Base-by-base conservation (phyloP, 1,140 invertebrate genomes). In the Bactericera cockerelli region DNA sequence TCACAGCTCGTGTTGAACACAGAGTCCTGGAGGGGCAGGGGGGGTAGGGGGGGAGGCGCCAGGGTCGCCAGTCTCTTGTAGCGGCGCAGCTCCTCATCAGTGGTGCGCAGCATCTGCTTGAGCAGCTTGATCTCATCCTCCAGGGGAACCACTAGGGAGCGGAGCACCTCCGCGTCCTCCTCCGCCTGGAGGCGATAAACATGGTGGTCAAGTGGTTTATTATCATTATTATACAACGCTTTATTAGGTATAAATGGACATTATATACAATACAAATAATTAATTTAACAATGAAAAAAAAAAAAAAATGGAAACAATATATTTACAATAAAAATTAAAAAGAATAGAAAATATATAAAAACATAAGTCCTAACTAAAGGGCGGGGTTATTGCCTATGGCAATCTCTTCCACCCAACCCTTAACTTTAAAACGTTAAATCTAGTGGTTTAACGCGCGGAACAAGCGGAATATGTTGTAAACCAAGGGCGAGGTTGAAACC, bases 71-170 rank as follows among this genome's bases (percentile, higher is more conserved):
- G 55, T 54, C 33, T 58, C 59, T 77, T 77, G 63, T 74, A 82
- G 55, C 81, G 79, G 66, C 86, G 83, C 22, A 93, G 68, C 66
- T 89, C 82, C 4, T 86, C 79, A 69, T 92, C 88, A 1, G 86
- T 85, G 39, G 84, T 77, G 33, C 89, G 72, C 55, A 97, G 71
- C 71, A 95, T 93, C 64, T 84, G 83, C 71, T 94, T 94, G 0
- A 96, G 74, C 3, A 83, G 84, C 66, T 82, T 81, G 64, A 96
- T 93, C 75, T 96, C 92, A 74, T 91, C 84, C 73, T 96, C 91
- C 56, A 96, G 74, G 11, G 92, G 92, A 57, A 89, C 79, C 1
- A 95, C 86, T 26, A 97, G 76, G 4, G 90, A 93, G 63, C 83
- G 79, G 38, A 94, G 71, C 58, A 95, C 81, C 73, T 94, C 89